These are phyloP conservation scores for Monodelphis domestica DNA, from an alignment of 2,797 vertebrate species.

Conservation along the genomic window DNA sequence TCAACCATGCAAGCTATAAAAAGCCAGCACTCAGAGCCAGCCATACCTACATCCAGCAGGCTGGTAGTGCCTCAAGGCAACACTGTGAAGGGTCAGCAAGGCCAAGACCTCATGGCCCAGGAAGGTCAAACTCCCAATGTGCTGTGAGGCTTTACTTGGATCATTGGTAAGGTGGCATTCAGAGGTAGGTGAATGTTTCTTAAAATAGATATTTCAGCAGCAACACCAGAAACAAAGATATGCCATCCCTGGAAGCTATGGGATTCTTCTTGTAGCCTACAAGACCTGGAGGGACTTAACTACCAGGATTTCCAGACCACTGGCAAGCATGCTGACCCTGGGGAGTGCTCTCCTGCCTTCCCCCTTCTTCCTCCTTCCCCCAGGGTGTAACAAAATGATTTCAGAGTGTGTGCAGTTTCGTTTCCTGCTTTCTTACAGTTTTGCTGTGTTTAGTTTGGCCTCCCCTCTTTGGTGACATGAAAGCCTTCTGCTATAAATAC, in stretches of 20 bases:
- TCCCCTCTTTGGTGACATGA: neutral
- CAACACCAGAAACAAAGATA: neutral
- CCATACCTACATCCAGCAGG: neutral
- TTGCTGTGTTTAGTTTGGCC: constrained; percentile 18
- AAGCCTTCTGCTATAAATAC: constrained; percentile 2
- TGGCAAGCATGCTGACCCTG: neutral
- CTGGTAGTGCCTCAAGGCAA: neutral
- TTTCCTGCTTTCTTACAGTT: constrained; percentile 77
- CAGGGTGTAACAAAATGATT: neutral
- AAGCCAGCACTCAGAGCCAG: neutral
- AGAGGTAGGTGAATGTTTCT: neutral
- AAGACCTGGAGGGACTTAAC: neutral
- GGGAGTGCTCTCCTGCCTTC: neutral
- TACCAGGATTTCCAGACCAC: neutral
- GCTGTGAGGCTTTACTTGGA: neutral
- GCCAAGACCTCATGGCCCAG: neutral
- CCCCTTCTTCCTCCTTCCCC: neutral
- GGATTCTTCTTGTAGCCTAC: neutral
- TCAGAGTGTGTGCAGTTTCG: neutral
- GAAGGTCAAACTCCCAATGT: neutral
- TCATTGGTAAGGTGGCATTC: neutral
- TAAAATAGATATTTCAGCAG: neutral
- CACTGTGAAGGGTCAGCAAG: neutral
- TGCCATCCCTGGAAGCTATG: neutral
- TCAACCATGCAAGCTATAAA: neutral